Evolutionary conservation across 2,888 invertebrate species (phyloP), one percentile per base, ranked within the genome.

Genomic region (Eilema griseolum): DNA sequence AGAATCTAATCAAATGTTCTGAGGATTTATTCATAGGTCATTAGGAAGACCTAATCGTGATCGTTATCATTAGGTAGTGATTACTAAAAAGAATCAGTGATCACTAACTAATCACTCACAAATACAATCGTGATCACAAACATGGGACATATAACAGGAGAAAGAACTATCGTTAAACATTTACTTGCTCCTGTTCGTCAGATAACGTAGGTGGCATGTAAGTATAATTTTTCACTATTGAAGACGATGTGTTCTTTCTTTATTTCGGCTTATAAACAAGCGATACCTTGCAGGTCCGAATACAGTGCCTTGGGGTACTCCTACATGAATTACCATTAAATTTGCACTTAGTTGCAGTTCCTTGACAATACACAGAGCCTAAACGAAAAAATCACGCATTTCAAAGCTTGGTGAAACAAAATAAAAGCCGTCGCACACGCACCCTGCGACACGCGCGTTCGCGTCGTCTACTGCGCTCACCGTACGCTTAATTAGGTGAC

Each of bases 401-500:
- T 64, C 74, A 77, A 77, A 79, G 65, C 64, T 65, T 66, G 66
- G 69, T 23, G 70, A 76, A 76, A 78, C 33, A 76, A 83, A 84
- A 80, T 80, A 84, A 83, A 78, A 71, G 52, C 66, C n/a, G 33
- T 72, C 72, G 61, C 82, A 82, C 82, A 83, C 83, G 78, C 77
- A 78, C 74, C 71, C n/a, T 72, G 73, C 71, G 69, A 82, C 84
- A 81, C 80, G 78, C 81, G 81, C 79, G 75, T 67, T 82, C 78
- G 83, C 82, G 80, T 78, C 72, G 82, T 82, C 81, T 76, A n/a
- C n/a, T 81, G 75, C 74, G 73, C 72, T 79, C 72, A 66, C 70
- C 78, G 77, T 82, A 76, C 75, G 85, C 81, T 91, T 92, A 92
- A 92, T 92, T 90, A 90, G 89, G 84, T 71, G 82, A 84, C 79